These are phyloP conservation scores for Drosophila hydei DNA, from an alignment of 1,140 invertebrate species.

Conservation along the genomic window DNA sequence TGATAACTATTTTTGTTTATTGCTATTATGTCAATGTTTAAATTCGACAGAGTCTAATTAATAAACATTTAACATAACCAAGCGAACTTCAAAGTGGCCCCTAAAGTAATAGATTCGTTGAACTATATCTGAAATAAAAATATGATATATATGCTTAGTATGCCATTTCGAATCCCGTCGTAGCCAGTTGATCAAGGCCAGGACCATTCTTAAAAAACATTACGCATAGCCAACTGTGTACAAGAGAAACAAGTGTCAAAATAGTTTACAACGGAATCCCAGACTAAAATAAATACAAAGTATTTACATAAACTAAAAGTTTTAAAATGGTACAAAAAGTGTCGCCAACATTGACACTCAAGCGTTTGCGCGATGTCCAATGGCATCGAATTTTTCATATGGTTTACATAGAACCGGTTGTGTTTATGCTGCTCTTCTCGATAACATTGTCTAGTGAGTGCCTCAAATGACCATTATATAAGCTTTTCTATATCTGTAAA, in stretches of 20 bases:
- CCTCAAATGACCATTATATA: background rate
- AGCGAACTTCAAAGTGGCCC: background rate
- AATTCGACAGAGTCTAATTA: constrained; percentile 11
- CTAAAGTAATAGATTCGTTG: background rate
- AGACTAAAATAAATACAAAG: constrained; percentile 5
- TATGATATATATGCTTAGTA: background rate
- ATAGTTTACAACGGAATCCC: too few species aligned
- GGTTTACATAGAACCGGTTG: constrained; percentile 81
- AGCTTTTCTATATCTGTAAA: background rate
- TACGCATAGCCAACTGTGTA: too few species aligned
- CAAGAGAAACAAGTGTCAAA: too few species aligned
- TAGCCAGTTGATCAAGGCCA: too few species aligned
- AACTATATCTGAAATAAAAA: background rate
- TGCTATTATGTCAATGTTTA: constrained; percentile 13
- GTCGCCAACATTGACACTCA: constrained; percentile 45
- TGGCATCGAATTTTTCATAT: constrained; percentile 74
- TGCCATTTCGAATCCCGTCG: too few species aligned
- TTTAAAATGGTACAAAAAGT: constrained; percentile 72
- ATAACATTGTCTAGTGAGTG: constrained; percentile 77
- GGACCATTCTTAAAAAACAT: too few species aligned
- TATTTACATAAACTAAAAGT: constrained; percentile 8
- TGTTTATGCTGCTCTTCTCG: constrained; percentile 77
- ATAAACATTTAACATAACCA: constrained; percentile 24
- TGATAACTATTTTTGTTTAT: background rate
- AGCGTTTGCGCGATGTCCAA: constrained; percentile 56